phyloP scores from a whole-genome alignment of 2,113 vertebrate species.

The Herpetotheres cachinnans region DNA sequence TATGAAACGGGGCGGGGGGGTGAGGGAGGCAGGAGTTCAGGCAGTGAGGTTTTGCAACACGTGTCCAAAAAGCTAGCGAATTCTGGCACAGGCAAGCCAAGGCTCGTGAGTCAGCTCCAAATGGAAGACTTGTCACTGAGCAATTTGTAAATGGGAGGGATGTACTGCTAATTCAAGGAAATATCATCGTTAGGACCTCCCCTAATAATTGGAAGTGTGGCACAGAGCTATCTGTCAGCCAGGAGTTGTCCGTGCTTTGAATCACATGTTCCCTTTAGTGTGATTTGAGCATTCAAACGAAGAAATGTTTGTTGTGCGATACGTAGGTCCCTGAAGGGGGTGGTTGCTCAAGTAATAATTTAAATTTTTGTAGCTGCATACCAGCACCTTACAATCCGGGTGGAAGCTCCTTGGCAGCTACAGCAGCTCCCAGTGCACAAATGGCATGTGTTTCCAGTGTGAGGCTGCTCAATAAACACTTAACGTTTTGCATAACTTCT shows the following conservation, averaged over 20 bases:
- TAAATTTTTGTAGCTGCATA: not conserved
- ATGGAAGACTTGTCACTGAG: conserved; percentile 23
- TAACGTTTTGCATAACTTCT: not conserved
- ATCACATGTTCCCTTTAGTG: not conserved
- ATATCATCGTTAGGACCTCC: not conserved
- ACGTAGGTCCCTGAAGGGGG: not conserved
- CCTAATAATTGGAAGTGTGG: not conserved
- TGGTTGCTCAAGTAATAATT: not conserved
- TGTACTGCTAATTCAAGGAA: conserved; percentile 30
- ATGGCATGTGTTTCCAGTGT: not conserved
- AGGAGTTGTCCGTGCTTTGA: not conserved
- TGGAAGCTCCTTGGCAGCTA: conserved; percentile 8
- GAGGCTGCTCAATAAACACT: not conserved
- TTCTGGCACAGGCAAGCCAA: not conserved
- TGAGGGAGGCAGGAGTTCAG: not conserved
- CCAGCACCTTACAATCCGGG: not conserved
- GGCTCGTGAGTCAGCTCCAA: conserved; percentile 26
- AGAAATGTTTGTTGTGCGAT: not conserved
- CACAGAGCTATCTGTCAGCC: not conserved
- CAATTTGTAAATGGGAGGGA: conserved; percentile 33
- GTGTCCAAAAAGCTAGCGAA: not conserved
- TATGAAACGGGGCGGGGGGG: not conserved
- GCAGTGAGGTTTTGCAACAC: conserved; percentile 1
- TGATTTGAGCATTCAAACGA: not conserved
- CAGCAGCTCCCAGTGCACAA: not conserved